These are phyloP conservation scores for Lepidurus couesii DNA, from an alignment of 1,140 invertebrate species.

Conservation along the genomic window DNA sequence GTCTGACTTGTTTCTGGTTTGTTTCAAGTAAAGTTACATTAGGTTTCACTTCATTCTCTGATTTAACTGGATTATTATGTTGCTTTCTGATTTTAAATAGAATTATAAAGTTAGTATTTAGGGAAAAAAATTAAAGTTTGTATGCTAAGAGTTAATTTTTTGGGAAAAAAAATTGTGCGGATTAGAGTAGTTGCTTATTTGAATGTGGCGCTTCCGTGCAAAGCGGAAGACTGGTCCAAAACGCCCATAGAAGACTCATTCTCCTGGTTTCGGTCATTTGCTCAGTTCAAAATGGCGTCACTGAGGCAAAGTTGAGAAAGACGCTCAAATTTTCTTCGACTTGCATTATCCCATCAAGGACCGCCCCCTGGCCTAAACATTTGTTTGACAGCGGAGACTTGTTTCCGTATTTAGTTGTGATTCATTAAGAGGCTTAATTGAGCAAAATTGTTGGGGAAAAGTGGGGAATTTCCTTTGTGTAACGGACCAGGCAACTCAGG, in stretches of 20 bases:
- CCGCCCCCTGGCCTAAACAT: constrained; percentile 4
- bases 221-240: neutral
- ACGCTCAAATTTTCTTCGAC: neutral
- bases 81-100: too few species aligned
- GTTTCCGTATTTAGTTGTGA: neutral
- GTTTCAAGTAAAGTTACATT: too few species aligned
- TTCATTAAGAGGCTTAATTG: neutral
- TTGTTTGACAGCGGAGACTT: neutral
- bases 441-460: neutral
- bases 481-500: neutral
- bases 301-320: neutral
- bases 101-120: too few species aligned
- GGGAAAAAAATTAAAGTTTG: neutral
- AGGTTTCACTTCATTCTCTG: too few species aligned
- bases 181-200: neutral
- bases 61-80: too few species aligned
- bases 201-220: constrained; percentile 17
- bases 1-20: too few species aligned
- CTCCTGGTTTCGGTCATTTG: constrained; percentile 4
- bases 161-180: neutral
- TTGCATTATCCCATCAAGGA: neutral
- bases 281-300: constrained; percentile 17
- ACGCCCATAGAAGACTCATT: constrained; percentile 14
- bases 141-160: neutral
- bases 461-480: neutral